Percentiles rank a stretch among this genome's conserved stretches.
Evolutionary conservation across 2,797 vertebrate genomes (phyloP).

Genomic region (Podarcis lilfordi): DNA sequence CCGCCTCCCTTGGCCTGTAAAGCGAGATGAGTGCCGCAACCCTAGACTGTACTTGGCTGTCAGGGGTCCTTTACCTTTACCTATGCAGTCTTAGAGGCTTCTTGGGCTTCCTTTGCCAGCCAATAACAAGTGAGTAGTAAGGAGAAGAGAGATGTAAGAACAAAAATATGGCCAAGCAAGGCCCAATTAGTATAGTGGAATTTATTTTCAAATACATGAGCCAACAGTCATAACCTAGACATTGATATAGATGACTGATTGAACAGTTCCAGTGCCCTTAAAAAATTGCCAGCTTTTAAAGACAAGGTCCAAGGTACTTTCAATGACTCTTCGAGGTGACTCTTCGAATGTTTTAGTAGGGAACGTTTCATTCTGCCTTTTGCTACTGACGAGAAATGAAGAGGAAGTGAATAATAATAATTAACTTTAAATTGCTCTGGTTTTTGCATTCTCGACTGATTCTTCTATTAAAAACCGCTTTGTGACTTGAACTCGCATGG

Average conservation of each 20-base stretch:
- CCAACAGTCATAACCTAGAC: neutral
- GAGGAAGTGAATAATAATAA: conserved; percentile 40
- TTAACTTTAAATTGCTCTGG: conserved; percentile 48
- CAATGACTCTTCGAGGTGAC: neutral
- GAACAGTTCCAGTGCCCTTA: conserved; percentile 2
- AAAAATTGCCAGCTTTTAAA: neutral
- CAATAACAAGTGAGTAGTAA: too few species aligned
- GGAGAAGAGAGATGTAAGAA: neutral
- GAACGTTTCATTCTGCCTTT: neutral
- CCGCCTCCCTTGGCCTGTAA: too few species aligned
- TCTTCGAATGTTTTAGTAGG: neutral
- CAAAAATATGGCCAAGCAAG: neutral
- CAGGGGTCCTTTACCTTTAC: too few species aligned
- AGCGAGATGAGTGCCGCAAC: too few species aligned
- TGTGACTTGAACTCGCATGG: conserved; percentile 37
- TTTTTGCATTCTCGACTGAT: conserved; percentile 44
- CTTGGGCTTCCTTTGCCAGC: too few species aligned
- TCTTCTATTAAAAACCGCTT: conserved; percentile 42
- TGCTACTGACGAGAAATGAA: conserved; percentile 33
- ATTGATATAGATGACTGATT: neutral
- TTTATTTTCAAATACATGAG: neutral
- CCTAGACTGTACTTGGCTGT: too few species aligned
- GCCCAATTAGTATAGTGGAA: neutral
- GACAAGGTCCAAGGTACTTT: conserved; percentile 9
- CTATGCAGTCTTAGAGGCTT: too few species aligned